Conservation (phyloP, 1,140 invertebrate species). For the Calliopsis andreniformis region DNA sequence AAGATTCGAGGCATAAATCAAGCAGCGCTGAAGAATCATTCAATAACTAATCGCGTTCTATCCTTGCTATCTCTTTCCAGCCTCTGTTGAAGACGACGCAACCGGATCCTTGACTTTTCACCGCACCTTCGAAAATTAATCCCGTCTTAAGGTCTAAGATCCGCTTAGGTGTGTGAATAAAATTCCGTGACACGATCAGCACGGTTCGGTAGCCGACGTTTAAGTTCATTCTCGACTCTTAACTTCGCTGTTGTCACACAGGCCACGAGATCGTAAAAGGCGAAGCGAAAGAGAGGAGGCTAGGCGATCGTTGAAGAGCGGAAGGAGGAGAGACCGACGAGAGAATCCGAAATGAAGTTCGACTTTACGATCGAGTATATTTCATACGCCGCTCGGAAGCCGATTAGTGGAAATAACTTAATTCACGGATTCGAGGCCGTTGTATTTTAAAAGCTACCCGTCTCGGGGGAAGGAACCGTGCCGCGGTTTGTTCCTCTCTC, state of each 20-base stretch:
- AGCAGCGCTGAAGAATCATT: neutral
- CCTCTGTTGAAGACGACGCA: neutral
- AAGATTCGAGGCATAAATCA: no score
- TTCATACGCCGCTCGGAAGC: slow-evolving; percentile 58
- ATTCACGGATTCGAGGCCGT: slow-evolving; percentile 56
- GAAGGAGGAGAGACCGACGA: slow-evolving; percentile 8
- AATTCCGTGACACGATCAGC: slow-evolving; percentile 12
- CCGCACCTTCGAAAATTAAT: slow-evolving; percentile 51
- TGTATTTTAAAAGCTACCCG: slow-evolving; percentile 32
- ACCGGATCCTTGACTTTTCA: slow-evolving; percentile 41
- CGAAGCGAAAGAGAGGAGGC: neutral
- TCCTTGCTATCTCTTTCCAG: neutral
- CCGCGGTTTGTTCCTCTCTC: slow-evolving; percentile 21
- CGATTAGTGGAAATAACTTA: slow-evolving; percentile 66
- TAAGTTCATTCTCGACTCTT: slow-evolving; percentile 54
- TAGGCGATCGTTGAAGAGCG: neutral
- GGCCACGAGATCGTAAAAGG: slow-evolving; percentile 51
- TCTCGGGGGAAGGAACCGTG: neutral
- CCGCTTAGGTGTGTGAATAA: slow-evolving; percentile 47
- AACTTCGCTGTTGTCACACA: slow-evolving; percentile 55
- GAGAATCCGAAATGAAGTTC: slow-evolving; percentile 55
- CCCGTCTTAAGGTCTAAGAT: slow-evolving; percentile 54
- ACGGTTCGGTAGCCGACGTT: slow-evolving; percentile 35
- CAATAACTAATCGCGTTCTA: neutral
- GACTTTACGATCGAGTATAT: slow-evolving; percentile 63